Evolutionary conservation across 2,888 invertebrate species (phyloP).

Genomic region (Harpalus rufipes): DNA sequence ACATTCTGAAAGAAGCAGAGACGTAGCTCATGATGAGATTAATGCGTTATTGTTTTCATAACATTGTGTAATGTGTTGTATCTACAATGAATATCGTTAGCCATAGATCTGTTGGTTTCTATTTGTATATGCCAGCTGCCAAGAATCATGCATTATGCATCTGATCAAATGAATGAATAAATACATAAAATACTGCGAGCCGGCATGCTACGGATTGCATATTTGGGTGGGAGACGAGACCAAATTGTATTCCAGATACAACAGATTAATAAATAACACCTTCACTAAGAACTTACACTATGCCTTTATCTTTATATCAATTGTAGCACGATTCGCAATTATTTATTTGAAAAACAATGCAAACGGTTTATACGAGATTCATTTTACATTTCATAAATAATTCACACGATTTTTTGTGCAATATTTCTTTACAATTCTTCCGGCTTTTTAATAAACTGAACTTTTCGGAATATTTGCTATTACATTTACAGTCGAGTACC

Average conservation of each 20-base stretch:
- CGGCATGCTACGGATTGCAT: constrained; percentile 26
- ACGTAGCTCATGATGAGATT: constrained; percentile 36
- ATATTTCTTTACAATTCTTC: too few species aligned
- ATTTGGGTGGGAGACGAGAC: constrained; percentile 25
- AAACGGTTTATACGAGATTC: too few species aligned
- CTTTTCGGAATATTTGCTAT: too few species aligned
- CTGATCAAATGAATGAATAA: constrained; percentile 57
- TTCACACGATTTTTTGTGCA: too few species aligned
- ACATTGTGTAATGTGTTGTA: constrained; percentile 55
- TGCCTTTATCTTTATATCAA: neutral
- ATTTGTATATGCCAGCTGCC: constrained; percentile 59
- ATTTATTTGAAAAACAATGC: too few species aligned
- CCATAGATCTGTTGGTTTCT: constrained; percentile 58
- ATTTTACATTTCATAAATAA: too few species aligned
- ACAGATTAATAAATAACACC: too few species aligned
- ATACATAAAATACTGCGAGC: constrained; percentile 58
- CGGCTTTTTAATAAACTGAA: too few species aligned
- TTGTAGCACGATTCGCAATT: too few species aligned
- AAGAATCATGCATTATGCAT: constrained; percentile 58
- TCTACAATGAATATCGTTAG: constrained; percentile 61
- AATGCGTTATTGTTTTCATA: constrained; percentile 61
- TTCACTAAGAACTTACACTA: neutral
- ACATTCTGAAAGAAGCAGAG: constrained; percentile 8
- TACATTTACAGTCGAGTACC: too few species aligned
- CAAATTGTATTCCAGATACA: too few species aligned